These are phyloP conservation scores for Oreocharis arfaki DNA, from an alignment of 2,113 vertebrate genomes.

Conservation along the genomic window DNA sequence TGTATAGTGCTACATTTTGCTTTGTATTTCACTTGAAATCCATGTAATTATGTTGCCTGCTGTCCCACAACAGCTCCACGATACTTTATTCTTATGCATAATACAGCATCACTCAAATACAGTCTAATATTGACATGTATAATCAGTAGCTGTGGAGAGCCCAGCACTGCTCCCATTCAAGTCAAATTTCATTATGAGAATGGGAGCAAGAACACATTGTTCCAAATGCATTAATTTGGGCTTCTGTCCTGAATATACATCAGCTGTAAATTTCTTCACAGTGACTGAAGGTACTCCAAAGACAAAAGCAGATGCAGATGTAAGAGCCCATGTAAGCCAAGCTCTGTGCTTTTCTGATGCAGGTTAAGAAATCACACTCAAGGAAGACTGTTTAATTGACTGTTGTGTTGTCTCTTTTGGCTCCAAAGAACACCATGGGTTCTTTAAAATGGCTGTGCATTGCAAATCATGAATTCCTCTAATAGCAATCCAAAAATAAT, in stretches of 20 bases:
- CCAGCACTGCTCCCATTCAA: constrained; percentile 13
- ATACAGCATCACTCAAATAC: constrained; percentile 3
- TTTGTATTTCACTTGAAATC: constrained; percentile 1
- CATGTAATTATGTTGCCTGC: constrained; percentile 44
- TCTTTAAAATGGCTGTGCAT: not conserved
- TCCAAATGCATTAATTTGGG: constrained; percentile 5
- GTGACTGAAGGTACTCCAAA: not conserved
- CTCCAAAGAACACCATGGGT: not conserved
- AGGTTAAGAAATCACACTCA: not conserved
- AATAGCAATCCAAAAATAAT: not conserved
- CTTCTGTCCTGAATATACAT: constrained; percentile 21
- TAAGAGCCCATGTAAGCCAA: not conserved
- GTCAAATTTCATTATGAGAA: constrained; percentile 40
- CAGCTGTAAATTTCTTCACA: not conserved
- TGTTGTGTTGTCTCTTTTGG: not conserved
- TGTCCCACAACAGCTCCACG: constrained; percentile 8
- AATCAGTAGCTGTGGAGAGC: not conserved
- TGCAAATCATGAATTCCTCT: not conserved
- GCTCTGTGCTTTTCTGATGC: not conserved
- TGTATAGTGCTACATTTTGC: not conserved
- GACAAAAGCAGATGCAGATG: not conserved
- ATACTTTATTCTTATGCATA: constrained; percentile 27
- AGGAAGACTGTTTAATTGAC: not conserved
- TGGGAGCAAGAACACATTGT: constrained; percentile 12
- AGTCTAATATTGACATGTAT: constrained; percentile 34